Conservation (phyloP, 2,113 vertebrate species). For the Tachuris rubrigastra region DNA sequence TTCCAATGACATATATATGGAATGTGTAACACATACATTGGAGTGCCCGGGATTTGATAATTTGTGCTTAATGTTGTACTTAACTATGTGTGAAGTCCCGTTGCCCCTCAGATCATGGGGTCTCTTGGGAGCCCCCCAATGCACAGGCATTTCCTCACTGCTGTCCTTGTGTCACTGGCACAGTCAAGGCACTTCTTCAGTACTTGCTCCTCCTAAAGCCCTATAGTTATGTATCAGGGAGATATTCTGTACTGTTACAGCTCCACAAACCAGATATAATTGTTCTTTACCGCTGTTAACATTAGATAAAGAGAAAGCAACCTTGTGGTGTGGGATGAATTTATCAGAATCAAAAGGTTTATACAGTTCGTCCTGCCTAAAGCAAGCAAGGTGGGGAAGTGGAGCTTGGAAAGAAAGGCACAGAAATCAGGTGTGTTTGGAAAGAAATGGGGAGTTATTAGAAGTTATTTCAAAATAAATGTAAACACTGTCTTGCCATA, state of each 20-base stretch:
- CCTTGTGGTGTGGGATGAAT: not conserved
- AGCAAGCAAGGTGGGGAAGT: not conserved
- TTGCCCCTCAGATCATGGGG: not conserved
- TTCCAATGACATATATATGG: not conserved
- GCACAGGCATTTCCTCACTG: not conserved
- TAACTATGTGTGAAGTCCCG: not conserved
- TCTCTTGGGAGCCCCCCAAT: not conserved
- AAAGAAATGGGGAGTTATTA: not conserved
- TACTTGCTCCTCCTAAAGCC: not conserved
- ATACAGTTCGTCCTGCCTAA: not conserved
- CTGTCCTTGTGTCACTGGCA: not conserved
- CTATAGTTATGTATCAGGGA: not conserved
- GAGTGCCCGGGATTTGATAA: not conserved
- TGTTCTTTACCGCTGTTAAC: constrained; percentile 10
- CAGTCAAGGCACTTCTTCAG: not conserved
- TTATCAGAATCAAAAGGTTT: not conserved
- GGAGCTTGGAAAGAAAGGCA: not conserved
- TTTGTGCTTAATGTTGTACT: not conserved
- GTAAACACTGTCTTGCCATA: not conserved
- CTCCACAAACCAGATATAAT: not conserved
- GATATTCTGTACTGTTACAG: not conserved
- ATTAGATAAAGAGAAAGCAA: not conserved
- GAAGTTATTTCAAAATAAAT: not conserved
- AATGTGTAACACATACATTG: not conserved
- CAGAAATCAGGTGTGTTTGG: not conserved